These are phyloP conservation scores for Diplodus puntazzo DNA, from an alignment of 2,797 vertebrate species.

Conservation along the genomic window DNA sequence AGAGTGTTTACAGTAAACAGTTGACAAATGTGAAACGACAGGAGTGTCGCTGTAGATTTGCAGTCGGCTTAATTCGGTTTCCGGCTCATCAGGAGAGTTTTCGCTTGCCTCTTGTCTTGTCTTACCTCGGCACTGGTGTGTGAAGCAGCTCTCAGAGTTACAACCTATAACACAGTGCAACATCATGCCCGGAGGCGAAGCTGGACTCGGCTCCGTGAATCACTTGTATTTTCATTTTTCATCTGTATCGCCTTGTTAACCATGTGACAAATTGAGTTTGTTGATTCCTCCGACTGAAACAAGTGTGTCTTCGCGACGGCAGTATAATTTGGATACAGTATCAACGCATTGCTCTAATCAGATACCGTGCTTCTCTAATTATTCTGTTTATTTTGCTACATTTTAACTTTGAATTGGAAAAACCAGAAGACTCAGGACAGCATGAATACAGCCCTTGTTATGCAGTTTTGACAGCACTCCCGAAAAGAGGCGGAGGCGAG, in stretches of 20 bases:
- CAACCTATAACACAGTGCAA: constrained; percentile 23
- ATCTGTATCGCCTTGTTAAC: constrained; percentile 49
- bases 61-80: constrained; percentile 3
- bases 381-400: neutral
- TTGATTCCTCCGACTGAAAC: constrained; percentile 34
- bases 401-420: neutral
- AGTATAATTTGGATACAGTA: constrained; percentile 12
- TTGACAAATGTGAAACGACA: constrained; percentile 4
- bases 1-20: neutral
- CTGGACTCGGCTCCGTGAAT: constrained; percentile 31
- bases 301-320: constrained; percentile 10
- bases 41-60: neutral
- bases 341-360: neutral
- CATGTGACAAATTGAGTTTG: constrained; percentile 33
- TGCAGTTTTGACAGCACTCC: too few relatives aligned
- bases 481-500: too few relatives aligned
- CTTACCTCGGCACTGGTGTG: constrained; percentile 18
- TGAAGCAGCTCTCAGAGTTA: constrained; percentile 37
- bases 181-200: constrained; percentile 38
- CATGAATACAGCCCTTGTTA: too few relatives aligned
- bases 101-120: neutral
- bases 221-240: constrained; percentile 39
- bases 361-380: neutral
- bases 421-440: too few relatives aligned
- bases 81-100: constrained; percentile 6